Percentiles rank a stretch among this genome's conserved stretches.
phyloP scores from a whole-genome alignment of 2,888 invertebrate genomes.

The Diloba caeruleocephala region DNA sequence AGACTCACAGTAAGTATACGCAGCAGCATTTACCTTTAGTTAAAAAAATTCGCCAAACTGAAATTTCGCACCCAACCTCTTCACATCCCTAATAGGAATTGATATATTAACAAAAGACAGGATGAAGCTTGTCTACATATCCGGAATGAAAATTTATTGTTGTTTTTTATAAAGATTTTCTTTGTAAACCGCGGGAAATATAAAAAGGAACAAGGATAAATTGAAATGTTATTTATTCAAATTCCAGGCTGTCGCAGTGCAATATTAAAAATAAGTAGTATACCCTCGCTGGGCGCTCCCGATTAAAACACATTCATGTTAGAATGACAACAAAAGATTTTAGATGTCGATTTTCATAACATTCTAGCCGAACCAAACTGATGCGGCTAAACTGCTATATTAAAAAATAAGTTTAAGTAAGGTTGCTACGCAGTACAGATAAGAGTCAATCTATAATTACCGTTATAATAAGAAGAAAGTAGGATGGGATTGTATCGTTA shows the following conservation, averaged over 20 bases:
- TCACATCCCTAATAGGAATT: constrained; percentile 34
- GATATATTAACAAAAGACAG: constrained; percentile 53
- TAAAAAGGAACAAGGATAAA: constrained; percentile 12
- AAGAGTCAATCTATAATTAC: no score
- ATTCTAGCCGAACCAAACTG: no score
- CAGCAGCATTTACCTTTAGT: no score
- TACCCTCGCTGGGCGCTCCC: constrained; percentile 14
- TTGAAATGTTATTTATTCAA: constrained; percentile 11
- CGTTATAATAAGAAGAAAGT: no score
- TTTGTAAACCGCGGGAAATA: constrained; percentile 20
- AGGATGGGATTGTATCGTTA: no score
- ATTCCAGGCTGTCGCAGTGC: not conserved
- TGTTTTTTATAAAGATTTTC: constrained; percentile 37
- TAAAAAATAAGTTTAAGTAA: no score
- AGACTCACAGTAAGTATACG: no score
- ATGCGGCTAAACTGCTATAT: no score
- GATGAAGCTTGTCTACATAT: constrained; percentile 50
- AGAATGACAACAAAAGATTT: no score
- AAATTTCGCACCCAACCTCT: not conserved
- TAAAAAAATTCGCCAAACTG: not conserved
- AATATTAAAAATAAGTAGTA: not conserved
- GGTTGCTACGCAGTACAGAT: no score
- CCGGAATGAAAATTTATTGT: constrained; percentile 43
- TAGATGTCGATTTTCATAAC: no score
- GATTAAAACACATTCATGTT: not conserved